Conservation (phyloP, 2,888 invertebrate genomes). For the Amiota mariae region DNA sequence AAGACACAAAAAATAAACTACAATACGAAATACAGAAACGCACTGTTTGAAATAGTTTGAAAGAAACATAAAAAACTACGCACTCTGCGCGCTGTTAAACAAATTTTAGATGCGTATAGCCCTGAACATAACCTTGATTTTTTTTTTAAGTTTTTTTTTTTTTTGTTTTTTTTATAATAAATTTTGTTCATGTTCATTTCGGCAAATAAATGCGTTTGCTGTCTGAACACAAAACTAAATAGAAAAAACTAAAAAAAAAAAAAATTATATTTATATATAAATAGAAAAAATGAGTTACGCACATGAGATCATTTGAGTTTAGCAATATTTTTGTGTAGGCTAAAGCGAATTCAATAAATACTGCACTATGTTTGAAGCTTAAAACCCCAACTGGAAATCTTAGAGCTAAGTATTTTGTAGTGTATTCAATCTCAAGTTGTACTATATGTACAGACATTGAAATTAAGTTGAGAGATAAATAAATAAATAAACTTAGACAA, state of each 20-base stretch:
- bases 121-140: slow-evolving; percentile 72
- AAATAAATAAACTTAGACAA: slow-evolving; percentile 13
- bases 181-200: slow-evolving; percentile 41
- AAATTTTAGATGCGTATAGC: slow-evolving; percentile 57
- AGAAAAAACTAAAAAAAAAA: slow-evolving; percentile 13
- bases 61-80: slow-evolving; percentile 41
- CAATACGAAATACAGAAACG: slow-evolving; percentile 24
- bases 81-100: slow-evolving; percentile 36
- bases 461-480: slow-evolving; percentile 21
- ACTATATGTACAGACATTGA: neutral
- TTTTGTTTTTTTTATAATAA: slow-evolving; percentile 40
- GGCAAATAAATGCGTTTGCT: slow-evolving; percentile 52
- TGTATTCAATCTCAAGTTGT: neutral
- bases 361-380: no score
- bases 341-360: neutral
- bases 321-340: neutral
- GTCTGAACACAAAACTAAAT: no score
- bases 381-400: no score
- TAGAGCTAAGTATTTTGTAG: neutral
- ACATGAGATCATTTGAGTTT: slow-evolving; percentile 42
- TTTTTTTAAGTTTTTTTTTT: slow-evolving; percentile 41
- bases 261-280: no score
- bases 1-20: slow-evolving; percentile 38
- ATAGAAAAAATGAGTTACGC: slow-evolving; percentile 59
- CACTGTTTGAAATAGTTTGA: slow-evolving; percentile 20